Conservation (phyloP, 1,140 invertebrate genomes). For the Chironomus striatipennis region DNA sequence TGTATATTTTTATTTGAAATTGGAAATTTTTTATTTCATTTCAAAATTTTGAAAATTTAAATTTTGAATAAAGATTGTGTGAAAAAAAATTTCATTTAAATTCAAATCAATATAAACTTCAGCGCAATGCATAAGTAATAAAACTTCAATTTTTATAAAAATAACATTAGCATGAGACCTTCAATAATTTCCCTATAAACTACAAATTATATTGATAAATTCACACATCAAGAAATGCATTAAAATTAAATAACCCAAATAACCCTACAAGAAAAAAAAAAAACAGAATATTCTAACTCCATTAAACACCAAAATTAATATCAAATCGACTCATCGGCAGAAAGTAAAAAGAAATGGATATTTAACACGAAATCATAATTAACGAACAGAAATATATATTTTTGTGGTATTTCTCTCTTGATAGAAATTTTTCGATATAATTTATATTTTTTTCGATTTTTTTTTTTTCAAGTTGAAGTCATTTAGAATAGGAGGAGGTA, state of each 20-base stretch:
- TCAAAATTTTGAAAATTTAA: too few species aligned
- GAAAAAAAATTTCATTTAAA: too few species aligned
- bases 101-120: too few species aligned
- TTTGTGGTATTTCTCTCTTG: too few species aligned
- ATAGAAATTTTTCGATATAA: neutral
- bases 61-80: too few species aligned
- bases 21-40: too few species aligned
- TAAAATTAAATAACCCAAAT: neutral
- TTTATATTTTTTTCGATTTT: neutral
- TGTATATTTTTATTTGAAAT: too few species aligned
- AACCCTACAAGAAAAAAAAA: neutral
- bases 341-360: neutral
- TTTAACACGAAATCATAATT: conserved; percentile 14
- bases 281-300: neutral
- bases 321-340: neutral
- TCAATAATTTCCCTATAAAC: too few species aligned
- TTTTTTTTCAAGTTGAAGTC: too few species aligned
- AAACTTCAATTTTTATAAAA: too few species aligned
- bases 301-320: neutral
- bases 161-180: too few species aligned
- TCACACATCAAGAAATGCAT: neutral
- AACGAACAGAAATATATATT: neutral
- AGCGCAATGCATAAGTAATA: too few species aligned
- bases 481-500: neutral
- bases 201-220: neutral